Base-by-base conservation (phyloP, 1,140 invertebrate genomes). In the Cherax destructor region DNA sequence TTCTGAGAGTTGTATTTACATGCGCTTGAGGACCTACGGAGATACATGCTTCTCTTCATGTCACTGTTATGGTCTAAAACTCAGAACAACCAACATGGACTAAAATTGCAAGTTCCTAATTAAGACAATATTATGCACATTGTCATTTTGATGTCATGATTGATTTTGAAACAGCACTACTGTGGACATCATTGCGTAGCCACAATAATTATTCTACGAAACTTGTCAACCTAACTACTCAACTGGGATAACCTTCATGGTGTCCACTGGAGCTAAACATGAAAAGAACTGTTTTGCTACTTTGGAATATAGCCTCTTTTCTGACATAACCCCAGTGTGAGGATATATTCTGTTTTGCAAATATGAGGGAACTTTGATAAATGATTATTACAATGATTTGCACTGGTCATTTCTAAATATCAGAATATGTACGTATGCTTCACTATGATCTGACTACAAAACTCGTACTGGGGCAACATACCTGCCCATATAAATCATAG, bases 61-160 rank as follows among this genome's bases (percentile, higher is more conserved):
- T 88, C 65, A 76, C 56, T 91, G 65, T 84, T 84, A 79, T 77
- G 80, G 80, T 52, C 83, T 84, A 86, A 86, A 91, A 91, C 83
- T 91, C 41, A 86, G 47, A 81, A 86, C 84, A 91, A 86, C 77
- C 78, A 91, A 91, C 90, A 86, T 81, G 90, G 84, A 85, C 81
- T 85, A 84, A 91, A 91, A 84, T 88, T 91, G 88, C 88, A 91
- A 85, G 83, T 91, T 85, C 83, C 88, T 91, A 91, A 83, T 91
- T 52, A 91, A 84, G 88, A 91, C 88, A 86, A 91, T 76, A 91
- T 91, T 91, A 86, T 91, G 90, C 84, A 91, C 50, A 86, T 91
- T 91, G 90, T 86, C 90, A 91, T 91, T 91, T 91, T 91, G 90
- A 91, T 91, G 90, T 91, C 90, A 91, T 91, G 83, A 91, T 91